Base-by-base conservation (phyloP, 1,140 invertebrate genomes). In the Armadillidium nasatum region DNA sequence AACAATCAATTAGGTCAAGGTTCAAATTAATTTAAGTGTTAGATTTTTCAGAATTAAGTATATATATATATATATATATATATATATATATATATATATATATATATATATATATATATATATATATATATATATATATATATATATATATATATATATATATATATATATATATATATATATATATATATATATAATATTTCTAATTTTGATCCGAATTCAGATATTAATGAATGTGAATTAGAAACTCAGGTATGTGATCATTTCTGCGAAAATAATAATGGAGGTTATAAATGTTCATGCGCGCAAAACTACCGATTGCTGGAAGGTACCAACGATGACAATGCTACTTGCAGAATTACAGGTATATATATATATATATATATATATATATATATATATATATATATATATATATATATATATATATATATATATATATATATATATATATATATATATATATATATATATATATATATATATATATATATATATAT, bases 141-240 rank as follows among this genome's bases (percentile, higher is more conserved):
- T 60, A n/a, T 60, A 13, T 7, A 60, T 1, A 13, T 2, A 7
- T 3, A 60, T 60, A 13, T 60, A n/a, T 60, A 13, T 7, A 60
- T 1, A 13, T 2, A 7, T 3, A 60, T 60, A 13, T 60, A n/a
- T 60, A 13, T 7, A 60, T 1, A 13, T 2, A 7, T 3, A 60
- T 60, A 13, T 60, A n/a, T 60, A 13, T 7, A 60, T 1, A 13
- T 2, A 7, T 3, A 60, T 60, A 13, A 3, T 33, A 33, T 33
- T 33, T 33, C 50, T 19, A 19, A 60, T 15, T 19, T 19, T 19
- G 50, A 13, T 7, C 50, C 7, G 1, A 4, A 3, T 60, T 3
- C 50, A 60, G 50, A 60, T 60, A 60, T 60, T 7, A 19, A 60
- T 60, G 50, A 60, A 60, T 60, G 50, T 19, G 19, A 60, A 60